A percentile compares a stretch with the other conserved stretches of the same genome.
Evolutionary conservation across 2,888 invertebrate genomes (phyloP).

Genomic region (Trissolcus brochymenae): DNA sequence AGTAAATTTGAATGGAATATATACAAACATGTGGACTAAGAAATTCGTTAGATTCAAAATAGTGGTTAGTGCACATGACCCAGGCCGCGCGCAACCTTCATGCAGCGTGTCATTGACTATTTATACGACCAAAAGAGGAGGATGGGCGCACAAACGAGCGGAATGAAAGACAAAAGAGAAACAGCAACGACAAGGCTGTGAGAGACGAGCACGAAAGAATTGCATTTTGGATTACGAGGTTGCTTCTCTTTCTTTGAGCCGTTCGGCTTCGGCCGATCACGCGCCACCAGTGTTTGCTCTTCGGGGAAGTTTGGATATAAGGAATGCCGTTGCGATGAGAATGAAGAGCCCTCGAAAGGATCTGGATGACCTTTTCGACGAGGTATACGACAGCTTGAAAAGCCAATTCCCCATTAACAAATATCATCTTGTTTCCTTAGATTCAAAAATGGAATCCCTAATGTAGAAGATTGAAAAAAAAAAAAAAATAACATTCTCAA

Average conservation of each 20-base stretch:
- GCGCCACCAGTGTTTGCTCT: slow-evolving; percentile 49
- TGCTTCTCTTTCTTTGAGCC: slow-evolving; percentile 38
- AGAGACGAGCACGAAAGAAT: slow-evolving; percentile 48
- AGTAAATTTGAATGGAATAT: no score
- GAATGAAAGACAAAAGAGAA: slow-evolving; percentile 56
- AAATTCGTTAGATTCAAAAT: slow-evolving; percentile 27
- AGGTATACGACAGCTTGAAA: slow-evolving; percentile 63
- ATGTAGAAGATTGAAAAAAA: background rate
- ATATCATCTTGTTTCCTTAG: slow-evolving; percentile 1
- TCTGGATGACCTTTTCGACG: slow-evolving; percentile 73
- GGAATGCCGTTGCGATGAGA: slow-evolving; percentile 71
- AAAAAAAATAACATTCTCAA: no score
- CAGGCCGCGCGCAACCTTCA: slow-evolving; percentile 64
- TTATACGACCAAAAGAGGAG: slow-evolving; percentile 62
- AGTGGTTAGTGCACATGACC: slow-evolving; percentile 56
- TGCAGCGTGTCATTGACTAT: slow-evolving; percentile 66
- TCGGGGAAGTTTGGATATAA: slow-evolving; percentile 58
- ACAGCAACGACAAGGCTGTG: slow-evolving; percentile 45
- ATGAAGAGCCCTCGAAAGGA: slow-evolving; percentile 69
- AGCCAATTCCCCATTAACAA: slow-evolving; percentile 1
- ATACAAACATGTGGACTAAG: background rate
- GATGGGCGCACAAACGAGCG: slow-evolving; percentile 14
- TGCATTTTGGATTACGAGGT: slow-evolving; percentile 52
- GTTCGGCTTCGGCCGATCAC: slow-evolving; percentile 44
- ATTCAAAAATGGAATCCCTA: background rate